Evolutionary conservation across 2,797 vertebrate genomes (phyloP), one percentile per base, ranked within the genome.

Genomic region (Sparus aurata): DNA sequence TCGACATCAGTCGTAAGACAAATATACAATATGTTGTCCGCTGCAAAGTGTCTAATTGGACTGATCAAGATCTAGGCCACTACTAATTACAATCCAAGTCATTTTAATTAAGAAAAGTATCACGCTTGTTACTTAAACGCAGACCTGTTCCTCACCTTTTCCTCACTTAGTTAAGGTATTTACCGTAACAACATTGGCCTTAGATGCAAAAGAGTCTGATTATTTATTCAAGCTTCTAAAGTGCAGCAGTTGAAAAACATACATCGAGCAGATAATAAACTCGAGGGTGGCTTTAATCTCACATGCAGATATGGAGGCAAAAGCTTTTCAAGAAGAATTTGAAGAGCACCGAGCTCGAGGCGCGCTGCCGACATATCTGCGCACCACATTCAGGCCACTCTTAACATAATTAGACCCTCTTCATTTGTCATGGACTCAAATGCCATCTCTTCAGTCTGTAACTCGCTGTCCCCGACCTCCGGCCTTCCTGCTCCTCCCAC

Each of bases 361-460:
- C 0, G 15, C 45, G 41, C 62, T 16, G 43, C 38, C 13, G 63
- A 84, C 83, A 67, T 73, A 54, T 59, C 63, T 84, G 58, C 49
- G 59, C 47, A 72, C 75, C 78, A 60, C 69, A 77, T 77, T 82
- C 77, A 80, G 88, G 66, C 58, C 77, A 23, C 85, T 86, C 77
- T 85, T 75, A 52, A 83, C 61, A 74, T 75, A 64, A 86, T 85
- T 82, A 86, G 73, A 73, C 79, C 79, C 73, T 72, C 83, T 80
- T 88, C 84, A 83, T 87, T 77, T 87, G 79, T 82, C 85, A 78
- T 23, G 18, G 34, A 75, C 69, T 77, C 7, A 91, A 90, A 91
- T 82, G 76, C 70, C 83, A 79, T 76, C 84, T 87, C 75, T 62
- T 73, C 50, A 57, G 69, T 73, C 45, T 45, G 45, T 58, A 82